Percentiles rank a stretch among this genome's conserved stretches.
Conservation (phyloP, 2,888 invertebrate genomes). For the Temnothorax rugatulus region DNA sequence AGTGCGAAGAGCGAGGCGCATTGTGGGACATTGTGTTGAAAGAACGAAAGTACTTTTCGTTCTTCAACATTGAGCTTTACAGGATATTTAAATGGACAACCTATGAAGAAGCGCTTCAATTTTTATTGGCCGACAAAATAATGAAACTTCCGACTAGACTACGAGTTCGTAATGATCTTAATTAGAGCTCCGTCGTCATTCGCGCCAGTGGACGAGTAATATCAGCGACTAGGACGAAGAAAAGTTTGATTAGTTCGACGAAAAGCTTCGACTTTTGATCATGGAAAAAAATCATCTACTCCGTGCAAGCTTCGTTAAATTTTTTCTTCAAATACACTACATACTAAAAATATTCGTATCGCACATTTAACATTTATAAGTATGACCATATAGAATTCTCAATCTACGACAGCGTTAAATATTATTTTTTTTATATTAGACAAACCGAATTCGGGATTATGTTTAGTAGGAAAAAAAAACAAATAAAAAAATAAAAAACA, state of each 20-base stretch:
- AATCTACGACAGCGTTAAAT: neutral
- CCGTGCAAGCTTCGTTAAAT: neutral
- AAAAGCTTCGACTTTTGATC: neutral
- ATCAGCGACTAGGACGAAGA: constrained; percentile 9
- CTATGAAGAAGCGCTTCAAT: constrained; percentile 13
- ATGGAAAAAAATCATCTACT: neutral
- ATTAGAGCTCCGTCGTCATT: constrained; percentile 6
- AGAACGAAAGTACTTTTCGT: neutral
- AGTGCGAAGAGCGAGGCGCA: neutral
- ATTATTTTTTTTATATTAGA: constrained; percentile 28
- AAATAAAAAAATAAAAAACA: too few relatives aligned
- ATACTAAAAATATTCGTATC: neutral
- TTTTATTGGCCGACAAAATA: constrained; percentile 19
- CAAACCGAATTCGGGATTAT: neutral
- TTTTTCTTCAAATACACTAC: neutral
- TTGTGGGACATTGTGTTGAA: neutral
- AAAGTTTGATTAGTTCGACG: neutral
- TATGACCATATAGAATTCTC: neutral
- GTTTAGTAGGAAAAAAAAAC: too few relatives aligned
- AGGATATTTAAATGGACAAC: neutral
- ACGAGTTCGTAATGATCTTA: constrained; percentile 1
- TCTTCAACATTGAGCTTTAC: constrained; percentile 12
- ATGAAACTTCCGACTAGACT: constrained; percentile 13
- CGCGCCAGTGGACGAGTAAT: neutral
- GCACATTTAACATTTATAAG: constrained; percentile 9